Base-by-base conservation (phyloP, 2,888 invertebrate genomes). In the Agapostemon virescens region DNA sequence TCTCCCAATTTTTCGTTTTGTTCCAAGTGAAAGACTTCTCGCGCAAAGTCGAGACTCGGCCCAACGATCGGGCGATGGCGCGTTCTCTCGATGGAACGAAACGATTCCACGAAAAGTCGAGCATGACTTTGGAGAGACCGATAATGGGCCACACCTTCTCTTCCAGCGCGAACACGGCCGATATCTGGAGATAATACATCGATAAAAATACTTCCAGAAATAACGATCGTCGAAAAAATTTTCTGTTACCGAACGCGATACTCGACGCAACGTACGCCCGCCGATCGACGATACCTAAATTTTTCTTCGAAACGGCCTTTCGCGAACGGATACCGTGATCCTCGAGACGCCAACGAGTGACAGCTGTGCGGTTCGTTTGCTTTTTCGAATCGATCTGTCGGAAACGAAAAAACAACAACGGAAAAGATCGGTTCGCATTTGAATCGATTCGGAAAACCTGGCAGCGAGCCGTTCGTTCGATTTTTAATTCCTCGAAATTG, bases 271-370 rank as follows among this genome's bases (percentile, higher is more conserved):
- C n/a, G n/a, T n/a, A n/a, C n/a, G n/a, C n/a, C n/a, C n/a, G n/a
- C n/a, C n/a, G n/a, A n/a, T n/a, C n/a, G n/a, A n/a, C n/a, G n/a
- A n/a, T n/a, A n/a, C n/a, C n/a, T n/a, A n/a, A n/a, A n/a, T n/a
- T n/a, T n/a, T n/a, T n/a, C n/a, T n/a, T n/a, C n/a, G n/a, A n/a
- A n/a, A n/a, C n/a, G n/a, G n/a, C n/a, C n/a, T n/a, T n/a, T n/a
- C n/a, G n/a, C n/a, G n/a, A n/a, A n/a, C n/a, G 83, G 74, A 75
- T 74, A 83, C 87, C 85, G 61, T 33, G 20, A 15, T 26, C 33
- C 9, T 71, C 87, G 86, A 84, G 77, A 84, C 80, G 80, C 86
- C 79, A 79, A 81, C 85, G 81, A n/a, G n/a, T n/a, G n/a, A n/a
- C n/a, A n/a, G n/a, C n/a, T n/a, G n/a, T n/a, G n/a, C n/a, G n/a